Evolutionary conservation across 2,888 invertebrate genomes (phyloP).

Genomic region (Drosophila falleni): DNA sequence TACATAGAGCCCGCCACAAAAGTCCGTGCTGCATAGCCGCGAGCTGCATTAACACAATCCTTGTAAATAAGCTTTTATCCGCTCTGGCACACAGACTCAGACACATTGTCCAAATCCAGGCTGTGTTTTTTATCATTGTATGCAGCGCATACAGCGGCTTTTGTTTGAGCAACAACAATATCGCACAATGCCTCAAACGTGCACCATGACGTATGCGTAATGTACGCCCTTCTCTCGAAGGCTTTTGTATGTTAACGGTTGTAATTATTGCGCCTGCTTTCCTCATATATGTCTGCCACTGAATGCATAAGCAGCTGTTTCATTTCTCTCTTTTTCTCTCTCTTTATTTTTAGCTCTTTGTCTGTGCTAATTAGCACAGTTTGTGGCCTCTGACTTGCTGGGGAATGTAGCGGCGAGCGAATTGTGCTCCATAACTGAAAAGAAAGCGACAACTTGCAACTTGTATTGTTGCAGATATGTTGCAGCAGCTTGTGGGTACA

Average conservation of each 20-base stretch:
- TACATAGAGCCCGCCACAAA: constrained; percentile 51
- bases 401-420: background rate
- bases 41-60: constrained; percentile 75
- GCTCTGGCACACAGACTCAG: constrained; percentile 49
- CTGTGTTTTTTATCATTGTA: constrained; percentile 58
- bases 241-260: constrained; percentile 71
- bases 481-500: constrained; percentile 45
- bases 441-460: constrained; percentile 36
- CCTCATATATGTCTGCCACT: constrained; percentile 31
- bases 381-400: constrained; percentile 66
- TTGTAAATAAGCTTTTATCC: constrained; percentile 76
- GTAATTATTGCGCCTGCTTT: constrained; percentile 71
- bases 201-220: constrained; percentile 69
- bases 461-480: constrained; percentile 52
- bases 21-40: constrained; percentile 74
- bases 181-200: constrained; percentile 47
- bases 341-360: constrained; percentile 53
- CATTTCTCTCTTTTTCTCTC: constrained; percentile 17
- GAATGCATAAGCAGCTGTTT: constrained; percentile 41
- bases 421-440: constrained; percentile 15
- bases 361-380: constrained; percentile 72
- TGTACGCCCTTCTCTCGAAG: constrained; percentile 49
- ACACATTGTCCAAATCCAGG: constrained; percentile 67
- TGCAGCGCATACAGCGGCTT: constrained; percentile 56
- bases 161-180: constrained; percentile 65